Evolutionary conservation across 2,888 invertebrate genomes (phyloP), one percentile per base, ranked within the genome.

Genomic region (Brenthis ino): DNA sequence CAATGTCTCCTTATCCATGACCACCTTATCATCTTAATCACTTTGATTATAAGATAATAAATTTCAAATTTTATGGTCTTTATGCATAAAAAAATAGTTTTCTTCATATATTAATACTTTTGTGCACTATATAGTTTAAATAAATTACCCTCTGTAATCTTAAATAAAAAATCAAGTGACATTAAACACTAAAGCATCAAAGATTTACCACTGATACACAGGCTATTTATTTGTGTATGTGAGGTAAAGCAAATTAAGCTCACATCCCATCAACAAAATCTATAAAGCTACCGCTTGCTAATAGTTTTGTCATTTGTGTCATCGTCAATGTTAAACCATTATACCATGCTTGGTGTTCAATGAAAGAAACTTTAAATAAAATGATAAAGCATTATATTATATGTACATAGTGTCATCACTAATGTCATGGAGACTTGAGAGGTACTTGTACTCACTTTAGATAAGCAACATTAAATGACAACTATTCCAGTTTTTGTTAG

Each of bases 171-270:
- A 37, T 43, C 8, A 43, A 43, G 3, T 11, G n/a, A 28, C 8
- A 8, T 56, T 14, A 58, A 58, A 8, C 13, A 20, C 16, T n/a
- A 43, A 14, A 58, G 24, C 20, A 63, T 53, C 53, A 51, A 63
- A 63, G 20, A 53, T 53, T 63, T 37, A 53, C 28, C 47, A 51
- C 13, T 51, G 37, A 56, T 20, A 37, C 50, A 61, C 20, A 61
- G 16, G 20, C 48, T 13, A 6, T 11, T 43, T 57, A 57, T 61
- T 14, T 61, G 20, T 50, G n/a, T 37, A 43, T 51, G 16, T 54
- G 55, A 2, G 50, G 54, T 37, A 55, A 53, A 66, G 47, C 54
- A 66, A 56, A 51, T 56, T 28, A 43, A 61, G 24, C 53, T n/a
- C 28, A 33, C 16, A 16, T 47, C 61, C 28, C 56, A 67, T 51